Conservation (phyloP, 1,140 invertebrate genomes). For the Caenorhabditis remanei region DNA sequence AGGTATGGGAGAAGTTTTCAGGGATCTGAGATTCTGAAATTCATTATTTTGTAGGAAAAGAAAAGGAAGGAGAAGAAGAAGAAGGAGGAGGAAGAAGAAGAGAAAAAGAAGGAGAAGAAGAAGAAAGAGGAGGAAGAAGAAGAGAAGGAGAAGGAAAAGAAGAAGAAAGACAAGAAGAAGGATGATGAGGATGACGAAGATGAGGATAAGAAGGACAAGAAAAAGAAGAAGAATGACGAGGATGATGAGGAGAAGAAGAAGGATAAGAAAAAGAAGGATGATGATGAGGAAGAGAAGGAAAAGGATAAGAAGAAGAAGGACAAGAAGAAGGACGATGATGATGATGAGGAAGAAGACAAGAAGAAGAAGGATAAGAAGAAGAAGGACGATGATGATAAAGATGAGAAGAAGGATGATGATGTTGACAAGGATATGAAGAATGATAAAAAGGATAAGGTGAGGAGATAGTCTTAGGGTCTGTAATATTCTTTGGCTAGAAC, state of each 20-base stretch:
- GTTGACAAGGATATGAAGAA: slow-evolving; percentile 1
- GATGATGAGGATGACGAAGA: not conserved
- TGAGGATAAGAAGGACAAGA: not conserved
- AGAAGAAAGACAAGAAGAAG: not conserved
- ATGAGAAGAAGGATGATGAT: not conserved
- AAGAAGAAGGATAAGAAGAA: not conserved
- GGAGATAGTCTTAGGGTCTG: no score
- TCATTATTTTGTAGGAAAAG: no score
- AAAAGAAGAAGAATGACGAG: not conserved
- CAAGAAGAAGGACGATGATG: not conserved
- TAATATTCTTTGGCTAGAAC: no score
- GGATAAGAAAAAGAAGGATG: not conserved
- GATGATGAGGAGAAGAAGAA: not conserved
- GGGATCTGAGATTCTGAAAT: no score
- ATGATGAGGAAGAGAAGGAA: not conserved
- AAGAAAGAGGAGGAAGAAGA: not conserved
- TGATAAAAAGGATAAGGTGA: not conserved
- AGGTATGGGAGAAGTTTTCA: no score
- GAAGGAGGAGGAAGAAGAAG: not conserved
- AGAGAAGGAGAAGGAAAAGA: not conserved
- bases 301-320: not conserved
- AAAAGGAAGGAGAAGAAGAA: not conserved
- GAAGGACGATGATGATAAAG: not conserved
- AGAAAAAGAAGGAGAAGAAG: not conserved
- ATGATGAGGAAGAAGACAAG: not conserved